Evolutionary conservation across 2,888 invertebrate species (phyloP), one percentile per base, ranked within the genome.

Genomic region (Clostera curtula): DNA sequence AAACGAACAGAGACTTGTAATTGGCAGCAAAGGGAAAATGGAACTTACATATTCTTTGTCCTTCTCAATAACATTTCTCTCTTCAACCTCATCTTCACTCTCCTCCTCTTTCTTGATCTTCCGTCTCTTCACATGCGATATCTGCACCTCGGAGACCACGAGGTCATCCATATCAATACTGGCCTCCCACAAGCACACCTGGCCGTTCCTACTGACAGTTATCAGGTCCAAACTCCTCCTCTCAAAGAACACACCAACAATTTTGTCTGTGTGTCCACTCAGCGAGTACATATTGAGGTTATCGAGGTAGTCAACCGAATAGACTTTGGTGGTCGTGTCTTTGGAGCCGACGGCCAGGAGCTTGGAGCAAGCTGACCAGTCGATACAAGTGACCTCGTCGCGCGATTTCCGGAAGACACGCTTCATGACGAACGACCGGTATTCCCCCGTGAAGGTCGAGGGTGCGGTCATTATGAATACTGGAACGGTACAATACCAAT

Each of bases 351-450:
- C 90, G n/a, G 94, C 93, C 5, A 98, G 70, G 17, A 96, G 85
- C 56, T 88, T 91, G 0, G 98, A 97, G 72, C 98, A 97, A 10
- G 87, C 85, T 0, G 97, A 94, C 99, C 99, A 99, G 62, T 95
- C 93, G 2, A 99, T 59, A 58, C 91, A 94, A 0, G 93, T 92
- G 0, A 94, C 91, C 35, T 93, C 92, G 63, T 96, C 96, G 34
- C 88, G 89, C 1, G 95, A 88, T 23, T 93, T 93, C 51, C 91
- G 89, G 65, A 93, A 96, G 0, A 93, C 91, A 29, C 92, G 84
- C 55, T 93, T 91, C 85, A 97, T 88, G 6, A 91, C 80, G 66
- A 98, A 97, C 0, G 96, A 93, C 67, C 95, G 95, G 62, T 90
- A 96, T 61, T 95, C 90, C 5, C 93, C 93, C 0, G 89, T 89